Conservation (phyloP, 2,888 invertebrate genomes). For the Metallyticus violacea region DNA sequence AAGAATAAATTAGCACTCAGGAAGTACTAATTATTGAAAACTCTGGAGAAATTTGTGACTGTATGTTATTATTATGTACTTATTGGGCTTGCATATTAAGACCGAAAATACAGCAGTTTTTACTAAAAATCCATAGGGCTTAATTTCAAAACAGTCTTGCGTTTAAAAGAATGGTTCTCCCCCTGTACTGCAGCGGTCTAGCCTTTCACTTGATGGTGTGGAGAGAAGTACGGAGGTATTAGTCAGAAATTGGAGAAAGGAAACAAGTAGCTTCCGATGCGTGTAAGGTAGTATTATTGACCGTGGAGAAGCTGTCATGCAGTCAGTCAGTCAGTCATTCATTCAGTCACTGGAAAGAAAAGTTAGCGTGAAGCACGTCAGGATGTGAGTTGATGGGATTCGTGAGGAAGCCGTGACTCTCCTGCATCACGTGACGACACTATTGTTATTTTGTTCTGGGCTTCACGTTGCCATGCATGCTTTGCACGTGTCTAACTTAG, state of each 20-base stretch:
- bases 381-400: constrained; percentile 5
- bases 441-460: not conserved
- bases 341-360: not conserved
- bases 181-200: too few species aligned
- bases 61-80: too few species aligned
- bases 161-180: too few species aligned
- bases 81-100: too few species aligned
- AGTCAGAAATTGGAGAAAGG: not conserved
- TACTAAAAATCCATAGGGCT: too few species aligned
- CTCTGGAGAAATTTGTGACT: too few species aligned
- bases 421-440: not conserved
- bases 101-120: too few species aligned
- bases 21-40: too few species aligned
- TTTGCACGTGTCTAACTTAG: not conserved
- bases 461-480: not conserved
- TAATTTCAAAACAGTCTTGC: too few species aligned
- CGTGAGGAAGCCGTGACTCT: not conserved
- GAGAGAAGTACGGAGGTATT: not conserved
- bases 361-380: constrained; percentile 1
- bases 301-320: not conserved
- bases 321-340: not conserved
- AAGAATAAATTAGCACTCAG: too few species aligned
- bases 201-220: too few species aligned
- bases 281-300: not conserved
- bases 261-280: not conserved